Percentiles rank a stretch among this genome's conserved stretches.
Evolutionary conservation across 1,140 invertebrate genomes (phyloP).

Genomic region (Neotoxoptera formosana): DNA sequence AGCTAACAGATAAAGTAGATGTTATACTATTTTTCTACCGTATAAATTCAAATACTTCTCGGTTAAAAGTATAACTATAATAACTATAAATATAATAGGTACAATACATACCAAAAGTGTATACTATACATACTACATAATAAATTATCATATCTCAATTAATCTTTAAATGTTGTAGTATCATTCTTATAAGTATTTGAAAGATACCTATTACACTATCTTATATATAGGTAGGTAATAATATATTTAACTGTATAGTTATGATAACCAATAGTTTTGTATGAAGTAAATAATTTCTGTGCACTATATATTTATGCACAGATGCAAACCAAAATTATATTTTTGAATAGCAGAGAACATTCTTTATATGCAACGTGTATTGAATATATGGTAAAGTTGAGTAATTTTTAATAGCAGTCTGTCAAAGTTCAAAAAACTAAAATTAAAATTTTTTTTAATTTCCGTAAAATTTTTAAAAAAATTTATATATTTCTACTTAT

Average conservation of each 20-base stretch:
- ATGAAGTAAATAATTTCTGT: not conserved
- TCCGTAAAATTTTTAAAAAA: not conserved
- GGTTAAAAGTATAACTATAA: not conserved
- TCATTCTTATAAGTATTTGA: too few relatives aligned
- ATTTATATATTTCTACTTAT: not conserved
- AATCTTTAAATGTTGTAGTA: too few relatives aligned
- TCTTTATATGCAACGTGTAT: not conserved
- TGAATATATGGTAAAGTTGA: not conserved
- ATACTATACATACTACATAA: too few relatives aligned
- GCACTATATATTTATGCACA: not conserved
- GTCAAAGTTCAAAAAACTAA: not conserved
- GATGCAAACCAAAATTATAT: not conserved
- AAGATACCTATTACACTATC: too few relatives aligned
- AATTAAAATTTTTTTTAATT: not conserved
- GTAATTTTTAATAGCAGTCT: not conserved
- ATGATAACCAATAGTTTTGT: not conserved
- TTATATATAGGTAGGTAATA: too few relatives aligned
- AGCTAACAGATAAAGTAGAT: not conserved
- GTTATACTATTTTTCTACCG: not conserved
- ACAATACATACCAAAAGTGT: too few relatives aligned
- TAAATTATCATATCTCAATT: too few relatives aligned
- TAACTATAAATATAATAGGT: too few relatives aligned
- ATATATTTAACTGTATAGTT: too few relatives aligned
- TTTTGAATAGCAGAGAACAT: slow-evolving; percentile 11
- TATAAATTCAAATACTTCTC: not conserved